These are phyloP conservation scores for Porites divaricata DNA, from an alignment of 92 coral and sea anemone genomes.

Conservation along the genomic window DNA sequence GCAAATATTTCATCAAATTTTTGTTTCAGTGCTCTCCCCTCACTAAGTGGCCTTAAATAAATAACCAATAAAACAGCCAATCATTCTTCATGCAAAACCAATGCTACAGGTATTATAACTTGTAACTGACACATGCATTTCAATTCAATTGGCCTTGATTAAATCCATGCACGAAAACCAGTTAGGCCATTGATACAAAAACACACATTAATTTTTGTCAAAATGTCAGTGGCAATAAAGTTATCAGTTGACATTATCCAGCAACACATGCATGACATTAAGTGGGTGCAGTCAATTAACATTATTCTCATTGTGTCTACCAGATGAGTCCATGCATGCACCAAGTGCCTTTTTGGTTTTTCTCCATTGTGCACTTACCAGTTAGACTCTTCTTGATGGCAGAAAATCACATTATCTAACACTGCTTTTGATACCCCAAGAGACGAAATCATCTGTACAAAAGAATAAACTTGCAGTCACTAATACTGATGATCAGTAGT, in stretches of 20 bases:
- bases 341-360: background rate
- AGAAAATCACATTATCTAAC: constrained; percentile 92
- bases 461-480: background rate
- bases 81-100: background rate
- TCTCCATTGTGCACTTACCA: constrained; percentile 55
- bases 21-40: constrained; percentile 90
- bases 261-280: no score
- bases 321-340: background rate
- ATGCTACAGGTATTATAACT: background rate
- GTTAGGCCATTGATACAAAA: no score
- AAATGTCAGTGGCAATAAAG: no score
- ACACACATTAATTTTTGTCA: no score
- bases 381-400: constrained; percentile 98
- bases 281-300: no score
- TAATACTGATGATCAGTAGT: no score
- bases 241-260: no score
- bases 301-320: no score
- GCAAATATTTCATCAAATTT: constrained; percentile 99
- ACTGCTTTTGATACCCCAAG: constrained; percentile 99
- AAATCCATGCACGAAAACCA: no score
- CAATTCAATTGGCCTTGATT: background rate
- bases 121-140: background rate
- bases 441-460: constrained; percentile 85
- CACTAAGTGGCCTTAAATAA: constrained; percentile 93
- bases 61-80: background rate